Evolutionary conservation across 2,888 invertebrate species (phyloP), one percentile per base, ranked within the genome.

Genomic region (Phyllotreta cruciferae): DNA sequence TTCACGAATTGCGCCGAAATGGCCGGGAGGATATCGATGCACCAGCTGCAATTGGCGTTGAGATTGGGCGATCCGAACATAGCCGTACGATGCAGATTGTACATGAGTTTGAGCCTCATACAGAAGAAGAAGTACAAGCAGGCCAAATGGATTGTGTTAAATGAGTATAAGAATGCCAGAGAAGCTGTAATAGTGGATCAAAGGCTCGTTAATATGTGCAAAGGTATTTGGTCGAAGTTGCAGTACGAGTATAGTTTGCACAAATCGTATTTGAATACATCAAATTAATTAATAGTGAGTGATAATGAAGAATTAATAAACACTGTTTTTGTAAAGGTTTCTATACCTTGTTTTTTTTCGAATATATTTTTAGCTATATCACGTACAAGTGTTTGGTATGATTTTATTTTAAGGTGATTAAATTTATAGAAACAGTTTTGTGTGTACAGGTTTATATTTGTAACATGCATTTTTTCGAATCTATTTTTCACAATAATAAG

Each of bases 1-100:
- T 91, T 90, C 80, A 82, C 85, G 56, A 82, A 87, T 74, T 94
- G 90, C 83, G 96, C 97, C 9, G 86, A 90, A 75, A 90, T 90
- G 74, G 98, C 98, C 36, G 95, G 94, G 0, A 88, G 88, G 77
- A 96, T 96, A 79, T 96, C 97, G 8, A 56, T 89, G 11, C 85
- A 90, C 66, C 98, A 98, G 78, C 85, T 96, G 66, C 85, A 85
- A 75, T 83, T 98, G 34, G 96, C 96, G 0, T 76, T 89, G 66
- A 86, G 89, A 74, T 83, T 96, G 42, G 93, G 92, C 0, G 96
- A 98, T 81, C 92, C 94, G 0, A 85, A 88, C 38, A 82, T 93
- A 53, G 88, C 91, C 41, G 88, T 92, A 0, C 86, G 96, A 61
- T 97, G 98, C 78, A 88, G 87, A 72, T 84, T 98, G 0, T 98